phyloP scores from a whole-genome alignment of 2,113 vertebrate species.

The Myotis brandtii region DNA sequence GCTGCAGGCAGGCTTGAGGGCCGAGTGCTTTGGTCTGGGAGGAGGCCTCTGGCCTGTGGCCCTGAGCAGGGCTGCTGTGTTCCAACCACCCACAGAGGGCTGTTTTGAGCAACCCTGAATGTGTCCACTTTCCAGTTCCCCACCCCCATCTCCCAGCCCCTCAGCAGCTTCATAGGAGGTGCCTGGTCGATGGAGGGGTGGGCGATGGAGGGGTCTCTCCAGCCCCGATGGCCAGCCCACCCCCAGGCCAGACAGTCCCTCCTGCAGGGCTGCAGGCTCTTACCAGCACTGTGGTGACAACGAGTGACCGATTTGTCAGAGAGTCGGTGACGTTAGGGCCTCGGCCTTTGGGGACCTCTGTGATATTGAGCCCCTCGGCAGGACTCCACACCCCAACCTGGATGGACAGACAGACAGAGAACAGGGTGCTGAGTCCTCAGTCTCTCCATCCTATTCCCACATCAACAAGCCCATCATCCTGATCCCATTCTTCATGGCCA shows the following conservation, averaged over 20 bases:
- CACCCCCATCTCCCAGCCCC: neutral
- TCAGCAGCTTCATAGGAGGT: neutral
- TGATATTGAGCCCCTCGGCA: slow-evolving; percentile 96
- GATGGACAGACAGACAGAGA: neutral
- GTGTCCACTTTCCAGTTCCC: neutral
- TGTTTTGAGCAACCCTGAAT: neutral
- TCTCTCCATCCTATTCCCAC: neutral
- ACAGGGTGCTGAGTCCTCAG: neutral
- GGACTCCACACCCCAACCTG: slow-evolving; percentile 99
- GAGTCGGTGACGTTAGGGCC: slow-evolving; percentile 98
- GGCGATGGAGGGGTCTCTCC: neutral
- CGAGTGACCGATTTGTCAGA: slow-evolving; percentile 95
- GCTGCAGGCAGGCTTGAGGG: neutral
- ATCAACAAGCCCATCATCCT: neutral
- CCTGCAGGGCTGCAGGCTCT: slow-evolving; percentile 53
- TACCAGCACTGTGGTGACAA: slow-evolving; percentile 99
- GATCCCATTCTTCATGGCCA: neutral
- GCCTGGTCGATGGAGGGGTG: rapidly evolving
- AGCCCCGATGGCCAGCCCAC: neutral
- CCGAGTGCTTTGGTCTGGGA: neutral
- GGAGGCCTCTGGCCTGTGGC: neutral
- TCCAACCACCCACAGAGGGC: neutral
- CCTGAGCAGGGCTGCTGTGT: neutral
- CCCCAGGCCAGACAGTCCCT: neutral
- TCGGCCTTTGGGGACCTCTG: slow-evolving; percentile 93